Evolutionary conservation across 2,888 invertebrate genomes (phyloP), one percentile per base, ranked within the genome.

Genomic region (Adineta ricciae): DNA sequence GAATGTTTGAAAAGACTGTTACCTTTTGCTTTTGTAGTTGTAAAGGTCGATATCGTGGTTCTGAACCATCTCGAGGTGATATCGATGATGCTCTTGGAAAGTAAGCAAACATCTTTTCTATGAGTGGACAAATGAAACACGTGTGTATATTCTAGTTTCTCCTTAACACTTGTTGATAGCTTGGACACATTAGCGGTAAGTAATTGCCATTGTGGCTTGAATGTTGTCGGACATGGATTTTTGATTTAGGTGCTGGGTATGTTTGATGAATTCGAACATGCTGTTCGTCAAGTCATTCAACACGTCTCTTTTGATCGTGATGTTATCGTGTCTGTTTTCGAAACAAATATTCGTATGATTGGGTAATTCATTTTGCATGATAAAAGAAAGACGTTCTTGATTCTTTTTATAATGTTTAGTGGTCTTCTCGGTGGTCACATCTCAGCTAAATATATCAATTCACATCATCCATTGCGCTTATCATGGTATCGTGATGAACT

Each of bases 81-180:
- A 95, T 98, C 91, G 98, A 98, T 91, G 97, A 97, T 90, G 93
- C 94, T 72, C 92, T 98, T 87, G 98, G 98, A 92, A 98, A 99
- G 78, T 78, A 41, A 38, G n/a, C 8, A 38, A 11, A 24, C 1
- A 41, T 83, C 5, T 46, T 8, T 86, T 41, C 50, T n/a, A 21
- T 38, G 36, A 19, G 36, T 27, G 1, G 4, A 78, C n/a, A 2
- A 7, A 36, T 9, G 8, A 36, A 84, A 21, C 82, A 84, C 38
- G 11, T 7, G 1, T 27, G 4, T 56, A 2, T 8, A 56, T 46
- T 46, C 46, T 78, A 78, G 78, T 91, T 98, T 96, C 91, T 97
- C 98, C 0, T 92, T 99, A 88, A 98, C 98, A 0, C 91, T 99
- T 86, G 95, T 99, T 87, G 98, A 99, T 90, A 93, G 96, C 32